These are phyloP conservation scores for Pseudomyrmex concolor DNA, from an alignment of 1,140 invertebrate species.

Conservation along the genomic window DNA sequence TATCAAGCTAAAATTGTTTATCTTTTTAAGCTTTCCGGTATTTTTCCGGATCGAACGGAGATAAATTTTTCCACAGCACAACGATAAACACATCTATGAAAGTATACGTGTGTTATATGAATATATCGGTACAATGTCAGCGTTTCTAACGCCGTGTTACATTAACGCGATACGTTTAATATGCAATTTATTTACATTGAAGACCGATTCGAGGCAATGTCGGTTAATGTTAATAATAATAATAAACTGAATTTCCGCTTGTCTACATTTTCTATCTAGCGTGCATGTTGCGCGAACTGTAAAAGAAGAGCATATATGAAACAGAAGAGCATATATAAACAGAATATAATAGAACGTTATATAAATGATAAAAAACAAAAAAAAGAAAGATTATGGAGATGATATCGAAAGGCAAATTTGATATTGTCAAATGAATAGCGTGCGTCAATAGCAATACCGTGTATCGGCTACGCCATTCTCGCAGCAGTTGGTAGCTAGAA, in stretches of 20 bases:
- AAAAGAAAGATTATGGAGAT: background rate
- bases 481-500: constrained; percentile 46
- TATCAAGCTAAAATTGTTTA: constrained; percentile 18
- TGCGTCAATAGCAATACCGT: constrained; percentile 33
- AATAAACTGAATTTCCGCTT: constrained; percentile 37
- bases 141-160: constrained; percentile 49
- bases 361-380: background rate
- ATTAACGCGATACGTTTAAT: constrained; percentile 50
- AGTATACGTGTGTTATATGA: background rate
- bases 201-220: constrained; percentile 40
- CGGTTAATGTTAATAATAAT: constrained; percentile 48
- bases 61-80: constrained; percentile 21
- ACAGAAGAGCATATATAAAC: background rate
- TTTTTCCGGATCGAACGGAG: background rate
- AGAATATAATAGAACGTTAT: background rate
- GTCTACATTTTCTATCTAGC: background rate
- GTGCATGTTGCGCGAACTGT: too few species aligned
- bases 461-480: constrained; percentile 47
- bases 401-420: background rate
- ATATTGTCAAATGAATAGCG: constrained; percentile 38
- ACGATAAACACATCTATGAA: constrained; percentile 2
- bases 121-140: constrained; percentile 17
- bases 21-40: background rate
- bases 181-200: constrained; percentile 50
- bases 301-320: background rate